phyloP scores from a whole-genome alignment of 2,113 vertebrate genomes.

The Turdus rufiventris region DNA sequence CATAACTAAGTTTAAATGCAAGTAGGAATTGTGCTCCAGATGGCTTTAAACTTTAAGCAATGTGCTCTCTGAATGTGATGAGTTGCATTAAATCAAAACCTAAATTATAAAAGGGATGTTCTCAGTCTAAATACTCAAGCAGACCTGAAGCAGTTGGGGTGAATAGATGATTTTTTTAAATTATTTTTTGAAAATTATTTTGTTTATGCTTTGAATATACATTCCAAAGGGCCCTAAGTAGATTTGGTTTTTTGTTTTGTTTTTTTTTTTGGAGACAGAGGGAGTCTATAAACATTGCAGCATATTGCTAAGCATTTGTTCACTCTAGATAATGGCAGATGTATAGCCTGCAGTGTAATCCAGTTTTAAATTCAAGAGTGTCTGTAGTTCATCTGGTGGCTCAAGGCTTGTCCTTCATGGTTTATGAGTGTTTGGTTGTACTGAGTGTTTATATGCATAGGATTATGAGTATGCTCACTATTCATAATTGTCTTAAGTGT shows the following conservation, averaged over 20 bases:
- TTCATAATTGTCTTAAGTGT: not conserved
- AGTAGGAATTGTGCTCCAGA: not conserved
- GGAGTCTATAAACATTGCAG: not conserved
- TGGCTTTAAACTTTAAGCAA: not conserved
- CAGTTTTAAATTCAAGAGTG: not conserved
- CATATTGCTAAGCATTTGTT: constrained; percentile 52
- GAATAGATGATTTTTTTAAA: not conserved
- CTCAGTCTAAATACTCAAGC: not conserved
- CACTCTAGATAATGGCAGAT: constrained; percentile 27
- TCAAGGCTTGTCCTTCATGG: constrained; percentile 56
- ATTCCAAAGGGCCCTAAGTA: not conserved
- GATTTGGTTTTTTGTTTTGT: not conserved
- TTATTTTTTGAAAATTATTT: not conserved
- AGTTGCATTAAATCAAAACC: not conserved
- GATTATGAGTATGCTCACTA: not conserved
- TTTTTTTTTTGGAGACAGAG: not conserved
- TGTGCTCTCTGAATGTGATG: not conserved
- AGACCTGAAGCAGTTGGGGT: not conserved
- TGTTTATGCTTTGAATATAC: not conserved
- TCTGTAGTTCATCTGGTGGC: not conserved
- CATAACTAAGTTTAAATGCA: not conserved
- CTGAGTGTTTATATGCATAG: not conserved
- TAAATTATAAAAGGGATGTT: not conserved
- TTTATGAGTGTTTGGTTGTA: constrained; percentile 50
- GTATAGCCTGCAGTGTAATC: constrained; percentile 37